Conservation (phyloP, 2,888 invertebrate species). For the Strigamia maritima region DNA sequence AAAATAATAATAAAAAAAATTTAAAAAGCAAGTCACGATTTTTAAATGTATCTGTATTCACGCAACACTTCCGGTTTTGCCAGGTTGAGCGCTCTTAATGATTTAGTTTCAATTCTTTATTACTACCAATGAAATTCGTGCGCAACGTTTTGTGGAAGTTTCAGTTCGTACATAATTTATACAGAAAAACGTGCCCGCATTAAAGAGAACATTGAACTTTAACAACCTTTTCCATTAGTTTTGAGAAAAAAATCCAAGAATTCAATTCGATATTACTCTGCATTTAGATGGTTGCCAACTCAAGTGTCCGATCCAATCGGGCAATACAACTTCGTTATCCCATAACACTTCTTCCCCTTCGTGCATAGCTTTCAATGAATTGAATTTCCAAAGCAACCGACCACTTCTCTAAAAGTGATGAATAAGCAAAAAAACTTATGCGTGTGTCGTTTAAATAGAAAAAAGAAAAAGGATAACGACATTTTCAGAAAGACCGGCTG, state of each 20-base stretch:
- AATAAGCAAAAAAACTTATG: conserved; percentile 14
- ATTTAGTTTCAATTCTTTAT: too few species aligned
- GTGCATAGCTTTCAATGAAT: background rate
- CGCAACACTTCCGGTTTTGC: too few species aligned
- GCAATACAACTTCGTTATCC: conserved; percentile 3
- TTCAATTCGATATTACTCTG: background rate
- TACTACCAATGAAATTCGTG: background rate
- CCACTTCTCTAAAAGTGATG: background rate
- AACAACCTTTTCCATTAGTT: background rate
- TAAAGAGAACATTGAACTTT: background rate
- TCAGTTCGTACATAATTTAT: background rate
- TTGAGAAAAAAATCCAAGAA: background rate
- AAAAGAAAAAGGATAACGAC: background rate
- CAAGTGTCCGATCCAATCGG: conserved; percentile 5
- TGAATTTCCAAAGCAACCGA: conserved; percentile 2
- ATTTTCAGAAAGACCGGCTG: background rate
- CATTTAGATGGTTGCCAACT: background rate
- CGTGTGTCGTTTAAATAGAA: background rate
- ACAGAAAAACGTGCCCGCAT: background rate
- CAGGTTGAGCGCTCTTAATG: too few species aligned
- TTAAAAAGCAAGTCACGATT: too few species aligned
- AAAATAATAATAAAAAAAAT: too few species aligned
- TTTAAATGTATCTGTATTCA: too few species aligned
- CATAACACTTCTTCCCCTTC: background rate
- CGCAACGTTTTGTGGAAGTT: background rate